These are phyloP conservation scores for Pyrgus malvae DNA, from an alignment of 2,888 invertebrate genomes.

Conservation along the genomic window DNA sequence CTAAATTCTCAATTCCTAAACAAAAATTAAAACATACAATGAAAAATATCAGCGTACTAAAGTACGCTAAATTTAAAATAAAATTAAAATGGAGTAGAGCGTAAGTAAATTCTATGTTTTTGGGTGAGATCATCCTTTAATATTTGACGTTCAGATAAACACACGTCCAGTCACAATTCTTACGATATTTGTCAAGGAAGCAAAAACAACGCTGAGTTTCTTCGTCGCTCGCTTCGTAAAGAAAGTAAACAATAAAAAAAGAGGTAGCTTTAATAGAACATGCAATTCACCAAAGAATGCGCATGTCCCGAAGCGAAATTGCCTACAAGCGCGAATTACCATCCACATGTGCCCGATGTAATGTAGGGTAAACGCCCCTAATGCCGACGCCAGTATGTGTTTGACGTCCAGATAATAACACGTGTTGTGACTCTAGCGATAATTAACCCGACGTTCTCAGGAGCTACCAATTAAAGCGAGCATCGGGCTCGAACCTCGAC, in stretches of 20 bases:
- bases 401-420: constrained; percentile 65
- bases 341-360: constrained; percentile 44
- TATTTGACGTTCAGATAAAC: no score
- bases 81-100: no score
- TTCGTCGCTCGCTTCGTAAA: no score
- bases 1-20: no score
- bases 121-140: no score
- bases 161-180: no score
- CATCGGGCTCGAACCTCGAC: constrained; percentile 46
- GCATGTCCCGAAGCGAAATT: constrained; percentile 34
- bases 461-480: constrained; percentile 57
- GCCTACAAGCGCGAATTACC: constrained; percentile 53
- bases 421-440: constrained; percentile 44
- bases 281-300: constrained; percentile 34
- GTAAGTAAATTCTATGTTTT: no score
- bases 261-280: not conserved
- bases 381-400: constrained; percentile 47
- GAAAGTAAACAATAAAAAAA: not conserved
- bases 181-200: no score
- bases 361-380: constrained; percentile 59
- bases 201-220: no score
- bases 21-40: no score
- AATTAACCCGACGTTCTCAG: constrained; percentile 62
- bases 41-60: no score
- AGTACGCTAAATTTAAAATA: no score